phyloP scores from a whole-genome alignment of 2,113 vertebrate genomes.

The Genyomyrus donnyi region DNA sequence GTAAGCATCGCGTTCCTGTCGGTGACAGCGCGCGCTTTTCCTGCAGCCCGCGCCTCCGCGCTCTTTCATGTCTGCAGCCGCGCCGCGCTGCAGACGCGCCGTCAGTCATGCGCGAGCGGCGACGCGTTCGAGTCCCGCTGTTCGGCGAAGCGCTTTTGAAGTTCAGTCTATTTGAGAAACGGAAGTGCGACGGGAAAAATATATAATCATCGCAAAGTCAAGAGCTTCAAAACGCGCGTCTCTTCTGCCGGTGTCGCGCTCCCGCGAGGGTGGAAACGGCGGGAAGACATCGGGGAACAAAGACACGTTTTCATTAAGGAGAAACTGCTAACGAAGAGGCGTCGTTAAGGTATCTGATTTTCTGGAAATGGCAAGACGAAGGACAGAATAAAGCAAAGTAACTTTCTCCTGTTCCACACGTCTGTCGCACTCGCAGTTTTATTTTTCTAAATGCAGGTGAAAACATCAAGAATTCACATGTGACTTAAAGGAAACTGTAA shows the following conservation, averaged over 20 bases:
- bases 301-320: slow-evolving; percentile 14
- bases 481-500: not conserved
- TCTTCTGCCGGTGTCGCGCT: slow-evolving; percentile 25
- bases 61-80: not conserved
- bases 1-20: not conserved
- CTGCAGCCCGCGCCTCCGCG: not conserved
- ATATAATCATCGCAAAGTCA: not conserved
- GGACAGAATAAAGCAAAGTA: not conserved
- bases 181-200: not conserved
- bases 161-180: slow-evolving; percentile 15
- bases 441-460: not conserved
- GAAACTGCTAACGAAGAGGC: not conserved
- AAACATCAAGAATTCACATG: not conserved
- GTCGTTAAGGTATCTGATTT: not conserved
- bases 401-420: not conserved
- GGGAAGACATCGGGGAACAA: slow-evolving; percentile 30
- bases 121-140: not conserved
- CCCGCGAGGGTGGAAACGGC: slow-evolving; percentile 40
- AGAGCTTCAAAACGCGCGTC: slow-evolving; percentile 25
- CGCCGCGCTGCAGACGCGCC: not conserved
- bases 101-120: not conserved
- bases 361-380: not conserved
- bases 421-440: not conserved
- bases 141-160: slow-evolving; percentile 14
- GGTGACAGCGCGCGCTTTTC: not conserved